These are phyloP conservation scores for Lampris incognitus DNA, from an alignment of 2,113 vertebrate genomes.

Conservation along the genomic window DNA sequence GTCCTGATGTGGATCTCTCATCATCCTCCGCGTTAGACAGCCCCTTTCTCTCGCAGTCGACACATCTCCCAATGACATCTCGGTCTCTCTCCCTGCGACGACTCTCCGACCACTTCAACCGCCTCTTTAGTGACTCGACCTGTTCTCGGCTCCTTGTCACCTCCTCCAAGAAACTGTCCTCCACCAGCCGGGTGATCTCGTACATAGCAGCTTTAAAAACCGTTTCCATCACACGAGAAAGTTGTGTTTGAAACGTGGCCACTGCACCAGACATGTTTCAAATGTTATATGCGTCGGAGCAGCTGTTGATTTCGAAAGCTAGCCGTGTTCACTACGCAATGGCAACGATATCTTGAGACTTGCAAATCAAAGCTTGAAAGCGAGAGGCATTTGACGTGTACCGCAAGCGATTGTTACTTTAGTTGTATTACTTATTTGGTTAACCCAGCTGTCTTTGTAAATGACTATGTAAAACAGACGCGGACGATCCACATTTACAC, in stretches of 20 bases:
- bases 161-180: constrained; percentile 82
- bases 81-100: constrained; percentile 61
- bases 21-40: constrained; percentile 10
- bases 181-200: constrained; percentile 82
- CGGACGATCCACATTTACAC: background rate
- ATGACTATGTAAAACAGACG: background rate
- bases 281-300: background rate
- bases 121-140: constrained; percentile 77
- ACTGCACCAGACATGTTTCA: constrained; percentile 75
- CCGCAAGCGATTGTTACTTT: background rate
- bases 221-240: constrained; percentile 84
- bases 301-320: background rate
- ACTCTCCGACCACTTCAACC: constrained; percentile 75
- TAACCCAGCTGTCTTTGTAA: background rate
- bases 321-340: background rate
- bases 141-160: constrained; percentile 79
- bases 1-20: constrained; percentile 6
- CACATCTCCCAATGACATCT: constrained; percentile 59
- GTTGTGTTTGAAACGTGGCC: constrained; percentile 81
- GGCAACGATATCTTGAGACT: background rate
- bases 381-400: background rate
- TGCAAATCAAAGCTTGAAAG: background rate
- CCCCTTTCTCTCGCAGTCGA: constrained; percentile 63
- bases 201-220: constrained; percentile 86
- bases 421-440: background rate